Conservation (phyloP, 2,888 invertebrate species). For the Drosophila incognita region DNA sequence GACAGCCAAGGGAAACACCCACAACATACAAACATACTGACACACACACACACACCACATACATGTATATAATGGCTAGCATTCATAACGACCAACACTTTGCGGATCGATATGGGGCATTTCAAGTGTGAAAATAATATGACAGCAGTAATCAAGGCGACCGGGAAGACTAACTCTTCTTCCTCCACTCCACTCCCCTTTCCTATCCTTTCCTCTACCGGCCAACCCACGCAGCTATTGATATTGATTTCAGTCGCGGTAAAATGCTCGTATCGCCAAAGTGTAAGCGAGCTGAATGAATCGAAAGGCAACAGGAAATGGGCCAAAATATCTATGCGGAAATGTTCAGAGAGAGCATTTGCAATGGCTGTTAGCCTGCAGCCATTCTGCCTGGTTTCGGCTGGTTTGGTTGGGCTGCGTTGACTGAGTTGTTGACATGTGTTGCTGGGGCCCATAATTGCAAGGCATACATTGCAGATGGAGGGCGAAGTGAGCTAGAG, state of each 20-base stretch:
- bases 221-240: constrained; percentile 11
- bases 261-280: constrained; percentile 41
- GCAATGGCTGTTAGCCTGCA: constrained; percentile 22
- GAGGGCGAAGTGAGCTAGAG: constrained; percentile 28
- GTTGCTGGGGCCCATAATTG: constrained; percentile 70
- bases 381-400: neutral
- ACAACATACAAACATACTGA: neutral
- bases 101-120: constrained; percentile 61
- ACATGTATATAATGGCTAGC: constrained; percentile 46
- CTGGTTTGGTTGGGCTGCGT: constrained; percentile 5
- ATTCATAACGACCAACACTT: constrained; percentile 64
- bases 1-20: constrained; percentile 63
- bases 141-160: constrained; percentile 73
- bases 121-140: constrained; percentile 79
- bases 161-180: constrained; percentile 20
- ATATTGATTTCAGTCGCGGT: constrained; percentile 68
- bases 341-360: constrained; percentile 55
- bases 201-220: neutral
- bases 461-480: constrained; percentile 39
- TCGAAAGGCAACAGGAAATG: constrained; percentile 69
- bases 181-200: neutral
- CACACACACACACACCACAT: neutral
- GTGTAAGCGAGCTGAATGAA: constrained; percentile 16
- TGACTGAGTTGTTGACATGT: constrained; percentile 65
- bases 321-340: constrained; percentile 70